Evolutionary conservation across 1,140 invertebrate genomes (phyloP).

Genomic region (Papilio machaon): DNA sequence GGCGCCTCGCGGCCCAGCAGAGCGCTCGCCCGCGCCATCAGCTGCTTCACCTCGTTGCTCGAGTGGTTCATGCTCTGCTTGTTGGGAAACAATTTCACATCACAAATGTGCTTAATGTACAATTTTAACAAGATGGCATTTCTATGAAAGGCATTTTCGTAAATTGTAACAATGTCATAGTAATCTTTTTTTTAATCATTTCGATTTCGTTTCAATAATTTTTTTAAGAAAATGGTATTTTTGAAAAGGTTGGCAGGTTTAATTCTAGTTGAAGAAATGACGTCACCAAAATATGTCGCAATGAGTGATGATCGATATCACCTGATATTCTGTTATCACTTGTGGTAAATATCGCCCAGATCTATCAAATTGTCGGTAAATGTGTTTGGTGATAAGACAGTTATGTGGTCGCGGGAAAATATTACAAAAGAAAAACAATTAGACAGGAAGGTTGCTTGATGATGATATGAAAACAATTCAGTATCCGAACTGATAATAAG

Average conservation of each 20-base stretch:
- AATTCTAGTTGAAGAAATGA: neutral
- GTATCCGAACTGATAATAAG: neutral
- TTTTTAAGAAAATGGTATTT: too few species aligned
- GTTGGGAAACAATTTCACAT: neutral
- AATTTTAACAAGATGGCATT: too few species aligned
- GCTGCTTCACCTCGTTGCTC: conserved; percentile 97
- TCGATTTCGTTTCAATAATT: too few species aligned
- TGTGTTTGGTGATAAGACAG: neutral
- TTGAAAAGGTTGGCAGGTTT: too few species aligned
- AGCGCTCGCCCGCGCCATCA: conserved; percentile 91
- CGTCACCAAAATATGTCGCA: conserved; percentile 41
- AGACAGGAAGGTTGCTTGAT: conserved; percentile 15
- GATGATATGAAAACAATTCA: conserved; percentile 38
- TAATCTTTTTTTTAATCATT: too few species aligned
- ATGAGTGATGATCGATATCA: neutral
- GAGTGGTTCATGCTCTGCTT: conserved; percentile 94
- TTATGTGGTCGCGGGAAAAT: neutral
- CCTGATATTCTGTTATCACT: neutral
- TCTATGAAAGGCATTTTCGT: too few species aligned
- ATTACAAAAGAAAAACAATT: conserved; percentile 5
- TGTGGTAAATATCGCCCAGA: neutral
- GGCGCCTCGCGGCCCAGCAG: conserved; percentile 86
- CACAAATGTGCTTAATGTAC: neutral
- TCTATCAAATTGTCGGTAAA: neutral
- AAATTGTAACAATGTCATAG: too few species aligned